Evolutionary conservation across 2,888 invertebrate genomes (phyloP).

Genomic region (Heliconius hortense): DNA sequence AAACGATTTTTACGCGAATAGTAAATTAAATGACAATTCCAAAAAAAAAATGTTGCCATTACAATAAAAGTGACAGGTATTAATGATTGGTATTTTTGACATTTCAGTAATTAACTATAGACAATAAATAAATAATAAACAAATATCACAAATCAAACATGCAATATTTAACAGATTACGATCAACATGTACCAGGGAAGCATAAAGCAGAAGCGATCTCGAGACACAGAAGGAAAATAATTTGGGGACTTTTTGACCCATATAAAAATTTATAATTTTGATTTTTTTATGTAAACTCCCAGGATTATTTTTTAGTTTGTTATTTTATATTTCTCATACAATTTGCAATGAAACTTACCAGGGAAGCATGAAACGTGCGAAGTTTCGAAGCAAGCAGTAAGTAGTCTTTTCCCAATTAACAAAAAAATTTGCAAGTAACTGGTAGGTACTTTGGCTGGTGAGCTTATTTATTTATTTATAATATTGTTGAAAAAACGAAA

Average conservation of each 20-base stretch:
- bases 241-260: not conserved
- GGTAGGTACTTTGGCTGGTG: not conserved
- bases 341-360: not conserved
- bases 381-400: not conserved
- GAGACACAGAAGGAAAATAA: not conserved
- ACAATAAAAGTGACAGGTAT: not conserved
- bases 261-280: not conserved
- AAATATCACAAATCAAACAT: slow-evolving; percentile 9
- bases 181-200: slow-evolving; percentile 8
- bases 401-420: not conserved
- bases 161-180: slow-evolving; percentile 13
- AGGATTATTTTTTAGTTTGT: no score
- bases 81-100: slow-evolving; percentile 1
- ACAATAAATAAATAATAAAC: not conserved
- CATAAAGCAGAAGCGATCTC: slow-evolving; percentile 22
- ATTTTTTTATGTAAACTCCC: not conserved
- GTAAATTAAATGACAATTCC: not conserved
- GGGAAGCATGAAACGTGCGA: not conserved
- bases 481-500: not conserved
- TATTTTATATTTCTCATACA: not conserved
- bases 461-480: not conserved
- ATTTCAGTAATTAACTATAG: slow-evolving; percentile 4
- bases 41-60: not conserved
- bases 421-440: not conserved
- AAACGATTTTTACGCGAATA: not conserved